Base-by-base conservation (phyloP, 53 echinoderm and acorn worm species). In the Astropecten irregularis region DNA sequence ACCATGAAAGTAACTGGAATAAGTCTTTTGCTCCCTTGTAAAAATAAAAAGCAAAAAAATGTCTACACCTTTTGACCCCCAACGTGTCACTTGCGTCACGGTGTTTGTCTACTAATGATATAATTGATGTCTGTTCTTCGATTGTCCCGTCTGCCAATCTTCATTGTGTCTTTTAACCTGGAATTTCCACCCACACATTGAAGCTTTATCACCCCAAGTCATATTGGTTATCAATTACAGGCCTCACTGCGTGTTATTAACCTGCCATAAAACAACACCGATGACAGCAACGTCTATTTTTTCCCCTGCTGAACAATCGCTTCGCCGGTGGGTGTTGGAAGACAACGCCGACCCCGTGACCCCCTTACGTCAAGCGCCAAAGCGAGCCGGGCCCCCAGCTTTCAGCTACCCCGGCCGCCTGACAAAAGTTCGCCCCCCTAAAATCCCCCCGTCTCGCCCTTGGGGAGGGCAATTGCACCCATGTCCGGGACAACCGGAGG, bases 401-500 rank as follows among this genome's bases (percentile, higher is more conserved):
- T 79, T 79, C 79, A 79, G 60, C 79, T 62, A 60, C 77, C 34
- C 20, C 36, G 25, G 2, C 31, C 47, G 79, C 62, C 79, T 61
- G 79, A n/a, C n/a, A n/a, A 79, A 79, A 79, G 79, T 79, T 62
- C 47, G 79, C 44, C 40, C 9, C n/a, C n/a, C n/a, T n/a, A n/a
- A 62, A 79, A 60, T 60, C 79, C 57, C 74, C 74, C 79, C n/a
- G n/a, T 8, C 46, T 46, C 62, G 79, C 79, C 79, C 79, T 30
- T 30, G 79, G 79, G 76, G 39, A 20, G 61, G 61, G 14, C 42
- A 79, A 79, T 79, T 46, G 61, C 62, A 44, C 62, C 62, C 44
- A 79, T 79, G 79, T 79, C 79, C 79, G 79, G 60, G 31, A 18
- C 31, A 19, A 79, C 79, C 79, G 79, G 79, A 79, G 79, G 79